Percentiles rank a stretch among this genome's conserved stretches.
phyloP scores from a whole-genome alignment of 2,797 vertebrate genomes.

The Gobio occitaniae region DNA sequence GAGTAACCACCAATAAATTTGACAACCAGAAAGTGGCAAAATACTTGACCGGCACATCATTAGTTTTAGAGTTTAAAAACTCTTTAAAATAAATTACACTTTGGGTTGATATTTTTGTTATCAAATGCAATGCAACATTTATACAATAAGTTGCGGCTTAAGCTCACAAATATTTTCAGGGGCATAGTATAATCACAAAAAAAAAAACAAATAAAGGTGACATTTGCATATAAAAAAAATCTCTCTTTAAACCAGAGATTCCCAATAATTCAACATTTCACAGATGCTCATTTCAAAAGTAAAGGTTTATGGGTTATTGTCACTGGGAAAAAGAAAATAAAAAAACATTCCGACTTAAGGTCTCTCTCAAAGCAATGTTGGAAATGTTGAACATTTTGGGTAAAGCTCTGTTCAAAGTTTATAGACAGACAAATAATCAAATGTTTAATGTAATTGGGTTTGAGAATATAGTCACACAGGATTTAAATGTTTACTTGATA shows the following conservation, averaged over 20 bases:
- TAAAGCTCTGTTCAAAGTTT: slow-evolving; percentile 18
- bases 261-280: slow-evolving; percentile 14
- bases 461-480: neutral
- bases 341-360: neutral
- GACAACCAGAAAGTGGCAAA: neutral
- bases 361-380: neutral
- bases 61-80: neutral
- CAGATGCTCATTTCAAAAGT: neutral
- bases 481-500: slow-evolving; percentile 2
- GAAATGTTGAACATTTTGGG: slow-evolving; percentile 36
- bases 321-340: neutral
- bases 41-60: neutral
- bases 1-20: neutral
- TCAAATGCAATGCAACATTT: neutral
- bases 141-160: neutral
- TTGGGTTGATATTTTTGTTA: slow-evolving; percentile 12
- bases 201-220: slow-evolving; percentile 3
- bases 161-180: neutral
- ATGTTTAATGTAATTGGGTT: slow-evolving; percentile 2
- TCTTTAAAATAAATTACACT: slow-evolving; percentile 1
- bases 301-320: neutral
- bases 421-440: neutral
- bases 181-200: neutral
- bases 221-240: neutral
- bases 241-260: slow-evolving; percentile 7